These are phyloP conservation scores for Melinaea menophilus DNA, from an alignment of 2,888 invertebrate genomes.

Conservation along the genomic window DNA sequence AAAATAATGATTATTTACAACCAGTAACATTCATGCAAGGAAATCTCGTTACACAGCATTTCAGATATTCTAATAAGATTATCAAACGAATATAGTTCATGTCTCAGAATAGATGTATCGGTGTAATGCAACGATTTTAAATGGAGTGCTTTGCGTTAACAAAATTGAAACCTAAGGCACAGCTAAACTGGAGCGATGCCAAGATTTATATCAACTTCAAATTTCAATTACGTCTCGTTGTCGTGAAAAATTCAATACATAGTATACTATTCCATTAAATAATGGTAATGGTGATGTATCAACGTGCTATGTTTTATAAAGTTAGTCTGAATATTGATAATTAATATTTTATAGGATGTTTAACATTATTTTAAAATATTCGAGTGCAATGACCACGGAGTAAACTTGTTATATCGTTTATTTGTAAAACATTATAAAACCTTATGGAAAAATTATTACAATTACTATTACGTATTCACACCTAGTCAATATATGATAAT, in stretches of 20 bases:
- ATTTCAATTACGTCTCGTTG: constrained; percentile 7
- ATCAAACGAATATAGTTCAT: neutral
- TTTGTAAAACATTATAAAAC: too few species aligned
- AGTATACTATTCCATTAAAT: neutral
- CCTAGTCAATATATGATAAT: neutral
- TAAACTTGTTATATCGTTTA: too few species aligned
- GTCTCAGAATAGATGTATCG: constrained; percentile 2
- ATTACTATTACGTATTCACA: neutral
- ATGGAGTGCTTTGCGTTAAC: constrained; percentile 19
- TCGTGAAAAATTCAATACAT: neutral
- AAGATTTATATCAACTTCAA: constrained; percentile 14
- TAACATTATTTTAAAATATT: too few species aligned
- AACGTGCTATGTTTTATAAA: neutral
- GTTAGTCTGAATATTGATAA: too few species aligned
- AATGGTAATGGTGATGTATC: neutral
- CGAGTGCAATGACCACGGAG: too few species aligned
- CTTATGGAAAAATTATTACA: too few species aligned
- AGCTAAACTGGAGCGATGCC: constrained; percentile 21
- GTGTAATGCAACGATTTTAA: constrained; percentile 17
- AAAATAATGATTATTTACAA: constrained; percentile 22
- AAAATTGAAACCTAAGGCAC: constrained; percentile 9
- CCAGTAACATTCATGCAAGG: constrained; percentile 72
- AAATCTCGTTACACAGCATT: constrained; percentile 69
- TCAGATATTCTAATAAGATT: constrained; percentile 11
- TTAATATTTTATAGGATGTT: too few species aligned